Percentiles rank a stretch among this genome's conserved stretches.
These are phyloP conservation scores for Pseudotriccus pelzelni DNA, from an alignment of 2,797 vertebrate genomes.

Conservation along the genomic window DNA sequence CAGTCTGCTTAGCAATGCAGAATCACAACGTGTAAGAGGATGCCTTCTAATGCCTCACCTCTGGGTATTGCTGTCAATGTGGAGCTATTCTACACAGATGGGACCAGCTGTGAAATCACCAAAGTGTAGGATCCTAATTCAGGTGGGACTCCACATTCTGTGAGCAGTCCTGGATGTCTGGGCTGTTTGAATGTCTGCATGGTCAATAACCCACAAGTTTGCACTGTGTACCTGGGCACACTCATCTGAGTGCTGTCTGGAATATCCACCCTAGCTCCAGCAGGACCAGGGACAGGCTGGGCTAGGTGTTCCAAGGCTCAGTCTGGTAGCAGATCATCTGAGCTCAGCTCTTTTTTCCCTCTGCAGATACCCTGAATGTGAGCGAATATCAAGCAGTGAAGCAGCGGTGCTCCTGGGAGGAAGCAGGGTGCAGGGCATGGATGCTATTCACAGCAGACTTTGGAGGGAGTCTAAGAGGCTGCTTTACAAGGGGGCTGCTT, in stretches of 20 bases:
- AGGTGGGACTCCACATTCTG: neutral
- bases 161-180: neutral
- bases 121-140: neutral
- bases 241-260: neutral
- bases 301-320: fast-evolving
- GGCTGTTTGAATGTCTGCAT: neutral
- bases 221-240: fast-evolving
- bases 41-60: neutral
- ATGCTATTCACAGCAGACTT: neutral
- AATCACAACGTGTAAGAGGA: neutral
- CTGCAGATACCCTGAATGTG: neutral
- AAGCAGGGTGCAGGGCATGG: too few species aligned
- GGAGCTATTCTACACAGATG: neutral
- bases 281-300: neutral
- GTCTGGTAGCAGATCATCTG: neutral
- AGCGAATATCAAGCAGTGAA: neutral
- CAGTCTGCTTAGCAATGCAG: neutral
- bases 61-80: fast-evolving
- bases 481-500: neutral
- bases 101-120: neutral
- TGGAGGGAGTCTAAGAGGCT: neutral
- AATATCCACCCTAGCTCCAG: neutral
- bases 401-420: neutral
- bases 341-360: neutral
- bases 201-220: neutral